Evolutionary conservation across 2,888 invertebrate genomes (phyloP).

Genomic region (Hoplodrina ambigua): DNA sequence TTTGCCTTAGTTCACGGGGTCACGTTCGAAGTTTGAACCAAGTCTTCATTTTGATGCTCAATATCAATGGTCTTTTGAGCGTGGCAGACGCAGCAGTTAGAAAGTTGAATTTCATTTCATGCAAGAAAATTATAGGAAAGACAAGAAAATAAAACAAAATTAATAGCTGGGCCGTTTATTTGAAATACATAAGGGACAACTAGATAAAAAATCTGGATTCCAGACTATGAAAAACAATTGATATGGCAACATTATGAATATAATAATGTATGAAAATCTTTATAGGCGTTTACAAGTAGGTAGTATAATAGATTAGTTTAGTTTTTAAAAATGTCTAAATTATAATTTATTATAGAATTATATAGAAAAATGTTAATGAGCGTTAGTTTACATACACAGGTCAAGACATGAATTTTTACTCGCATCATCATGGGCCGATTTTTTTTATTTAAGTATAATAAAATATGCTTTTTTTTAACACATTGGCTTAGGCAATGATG

Average conservation of each 20-base stretch:
- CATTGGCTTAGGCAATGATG: slow-evolving; percentile 37
- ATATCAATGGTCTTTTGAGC: too few species aligned
- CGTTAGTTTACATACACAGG: slow-evolving; percentile 62
- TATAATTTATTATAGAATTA: slow-evolving; percentile 70
- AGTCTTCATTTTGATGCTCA: background rate
- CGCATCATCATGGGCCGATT: slow-evolving; percentile 38
- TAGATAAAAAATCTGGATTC: slow-evolving; percentile 86
- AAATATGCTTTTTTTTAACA: slow-evolving; percentile 47
- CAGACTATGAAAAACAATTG: slow-evolving; percentile 87
- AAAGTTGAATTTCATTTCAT: background rate
- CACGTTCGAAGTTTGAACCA: background rate
- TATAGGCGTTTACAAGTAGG: slow-evolving; percentile 74
- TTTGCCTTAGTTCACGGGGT: too few species aligned
- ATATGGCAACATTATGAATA: slow-evolving; percentile 87
- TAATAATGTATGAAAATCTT: slow-evolving; percentile 76
- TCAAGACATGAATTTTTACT: slow-evolving; percentile 43
- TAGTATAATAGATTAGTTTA: slow-evolving; percentile 72
- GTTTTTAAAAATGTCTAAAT: slow-evolving; percentile 75
- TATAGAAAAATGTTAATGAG: slow-evolving; percentile 72
- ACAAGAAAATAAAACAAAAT: slow-evolving; percentile 67
- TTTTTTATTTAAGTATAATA: slow-evolving; percentile 41
- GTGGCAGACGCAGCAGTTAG: too few species aligned
- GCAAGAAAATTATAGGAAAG: too few species aligned
- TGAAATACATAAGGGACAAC: slow-evolving; percentile 86
- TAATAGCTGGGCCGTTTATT: slow-evolving; percentile 86